phyloP scores from a whole-genome alignment of 2,888 invertebrate genomes.

The Pollenia labialis region DNA sequence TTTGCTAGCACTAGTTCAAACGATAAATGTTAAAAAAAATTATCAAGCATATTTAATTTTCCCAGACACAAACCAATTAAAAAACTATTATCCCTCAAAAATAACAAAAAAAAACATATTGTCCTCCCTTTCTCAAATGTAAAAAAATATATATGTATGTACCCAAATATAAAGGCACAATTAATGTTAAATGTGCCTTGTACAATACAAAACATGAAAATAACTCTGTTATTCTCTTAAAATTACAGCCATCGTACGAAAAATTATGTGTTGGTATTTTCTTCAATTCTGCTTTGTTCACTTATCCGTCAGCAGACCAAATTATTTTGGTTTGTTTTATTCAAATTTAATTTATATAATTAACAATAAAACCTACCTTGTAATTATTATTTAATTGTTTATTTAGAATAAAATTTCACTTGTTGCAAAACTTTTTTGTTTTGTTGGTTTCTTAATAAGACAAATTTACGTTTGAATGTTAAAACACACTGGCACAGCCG shows the following conservation, averaged over 20 bases:
- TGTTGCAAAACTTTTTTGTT: neutral
- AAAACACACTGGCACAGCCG: conserved; percentile 10
- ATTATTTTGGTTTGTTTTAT: conserved; percentile 1
- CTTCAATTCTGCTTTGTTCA: conserved; percentile 47
- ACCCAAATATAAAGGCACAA: too few species aligned
- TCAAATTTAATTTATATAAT: neutral
- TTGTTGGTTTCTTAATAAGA: neutral
- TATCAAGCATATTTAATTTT: neutral
- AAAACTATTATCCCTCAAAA: neutral
- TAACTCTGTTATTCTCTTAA: neutral
- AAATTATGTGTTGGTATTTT: conserved; percentile 43
- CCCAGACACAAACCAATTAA: conserved; percentile 30
- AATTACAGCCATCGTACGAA: neutral
- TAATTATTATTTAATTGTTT: neutral
- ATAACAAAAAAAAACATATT: neutral
- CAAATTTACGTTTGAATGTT: neutral
- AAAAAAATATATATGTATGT: neutral
- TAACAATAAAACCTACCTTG: conserved; percentile 18
- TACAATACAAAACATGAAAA: neutral
- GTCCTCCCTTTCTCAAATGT: conserved; percentile 20
- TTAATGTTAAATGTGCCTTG: too few species aligned
- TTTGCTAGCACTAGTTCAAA: too few species aligned
- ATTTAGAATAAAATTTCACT: too few species aligned
- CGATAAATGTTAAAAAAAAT: too few species aligned
- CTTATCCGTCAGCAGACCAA: conserved; percentile 63